These are phyloP conservation scores for Lophius piscatorius DNA, from an alignment of 2,113 vertebrate species.

Conservation along the genomic window DNA sequence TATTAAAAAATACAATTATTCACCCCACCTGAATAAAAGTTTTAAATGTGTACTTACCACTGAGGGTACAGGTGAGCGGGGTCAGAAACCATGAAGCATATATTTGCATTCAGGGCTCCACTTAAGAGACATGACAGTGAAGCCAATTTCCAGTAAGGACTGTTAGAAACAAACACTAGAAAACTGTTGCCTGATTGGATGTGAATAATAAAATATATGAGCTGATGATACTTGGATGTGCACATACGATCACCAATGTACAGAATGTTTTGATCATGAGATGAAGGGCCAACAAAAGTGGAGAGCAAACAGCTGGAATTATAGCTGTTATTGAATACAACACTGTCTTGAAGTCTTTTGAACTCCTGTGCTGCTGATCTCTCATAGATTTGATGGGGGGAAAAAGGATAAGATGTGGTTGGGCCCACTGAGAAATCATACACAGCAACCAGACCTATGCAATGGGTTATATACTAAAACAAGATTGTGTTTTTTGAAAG, in stretches of 20 bases:
- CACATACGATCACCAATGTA: slow-evolving; percentile 64
- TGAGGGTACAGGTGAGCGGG: slow-evolving; percentile 70
- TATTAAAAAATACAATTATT: slow-evolving; percentile 60
- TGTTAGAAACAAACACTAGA: slow-evolving; percentile 64
- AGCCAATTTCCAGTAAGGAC: slow-evolving; percentile 72
- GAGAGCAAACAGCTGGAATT: slow-evolving; percentile 40
- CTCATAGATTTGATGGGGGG: slow-evolving; percentile 66
- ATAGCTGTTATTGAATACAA: slow-evolving; percentile 27
- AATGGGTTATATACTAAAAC: slow-evolving; percentile 57
- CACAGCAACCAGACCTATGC: slow-evolving; percentile 60
- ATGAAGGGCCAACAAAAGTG: slow-evolving; percentile 68
- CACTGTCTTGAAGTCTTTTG: slow-evolving; percentile 35
- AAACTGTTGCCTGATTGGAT: slow-evolving; percentile 52
- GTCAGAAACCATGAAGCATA: slow-evolving; percentile 75
- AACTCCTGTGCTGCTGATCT: slow-evolving; percentile 64
- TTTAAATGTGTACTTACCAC: slow-evolving; percentile 80
- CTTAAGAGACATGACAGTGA: slow-evolving; percentile 74
- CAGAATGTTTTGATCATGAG: slow-evolving; percentile 70
- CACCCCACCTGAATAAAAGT: slow-evolving; percentile 75
- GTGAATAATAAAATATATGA: slow-evolving; percentile 58
- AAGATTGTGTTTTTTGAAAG: slow-evolving; percentile 47
- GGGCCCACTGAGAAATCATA: slow-evolving; percentile 64
- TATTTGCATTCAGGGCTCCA: slow-evolving; percentile 76
- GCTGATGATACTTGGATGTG: slow-evolving; percentile 50
- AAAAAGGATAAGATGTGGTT: slow-evolving; percentile 46